Base-by-base conservation (phyloP, 1,140 invertebrate genomes). In the Meteorus sp. region DNA sequence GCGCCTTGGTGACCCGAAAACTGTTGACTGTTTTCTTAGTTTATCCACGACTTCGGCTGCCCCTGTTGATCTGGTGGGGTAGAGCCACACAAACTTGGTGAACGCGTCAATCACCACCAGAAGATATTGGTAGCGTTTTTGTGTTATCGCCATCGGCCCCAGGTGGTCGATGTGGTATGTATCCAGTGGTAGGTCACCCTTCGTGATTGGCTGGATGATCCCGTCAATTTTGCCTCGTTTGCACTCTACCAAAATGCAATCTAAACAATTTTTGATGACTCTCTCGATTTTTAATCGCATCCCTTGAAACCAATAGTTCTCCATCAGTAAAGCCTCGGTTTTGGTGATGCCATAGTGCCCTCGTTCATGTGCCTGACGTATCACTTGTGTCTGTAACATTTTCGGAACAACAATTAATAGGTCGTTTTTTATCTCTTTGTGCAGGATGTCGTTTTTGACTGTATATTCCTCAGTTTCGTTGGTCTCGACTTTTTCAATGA, bases 41-140 rank as follows among this genome's bases (percentile, higher is more conserved):
- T 67, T 67, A 9, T 61, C 31, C 19, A 74, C 15, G 0, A 61
- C 62, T 35, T 72, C 71, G 25, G 64, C 54, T 8, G 60, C 61
- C 0, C 56, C 59, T 6, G 67, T 61, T 0, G 63, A 62, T 22
- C 73, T 78, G 1, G 69, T 71, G 3, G 72, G 62, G 54, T 71
- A 76, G 41, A 80, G 23, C 73, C 76, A 80, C 2, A 62, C 61
- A 63, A 77, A 79, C 51, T 79, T 79, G 1, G 72, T 67, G 61
- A 79, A 79, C 2, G 54, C 71, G 62, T 79, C 76, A 2, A 77
- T 61, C 1, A 80, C 61, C 0, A 63, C 70, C 0, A 56, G 44
- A 45, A 80, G 69, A 59, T 81, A 64, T 37, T 72, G 70, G 53
- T 81, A 80, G 6, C 60, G 59, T 41, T 81, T 81, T 11, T 66